A percentile compares a stretch with the other conserved stretches of the same genome.
Conservation (phyloP, 2,888 invertebrate species). For the Drosophila limbata region DNA sequence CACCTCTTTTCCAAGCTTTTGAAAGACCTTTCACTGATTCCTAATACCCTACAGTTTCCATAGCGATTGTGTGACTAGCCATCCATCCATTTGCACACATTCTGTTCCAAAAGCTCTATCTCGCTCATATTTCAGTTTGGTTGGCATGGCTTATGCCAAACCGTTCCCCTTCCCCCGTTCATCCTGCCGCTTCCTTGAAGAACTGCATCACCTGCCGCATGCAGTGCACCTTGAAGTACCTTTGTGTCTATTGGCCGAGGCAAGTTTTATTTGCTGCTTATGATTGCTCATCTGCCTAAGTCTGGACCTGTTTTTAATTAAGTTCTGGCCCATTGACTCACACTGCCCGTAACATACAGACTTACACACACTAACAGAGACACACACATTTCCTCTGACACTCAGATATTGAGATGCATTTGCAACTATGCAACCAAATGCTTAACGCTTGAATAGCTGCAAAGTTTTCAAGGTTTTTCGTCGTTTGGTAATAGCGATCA, state of each 20-base stretch:
- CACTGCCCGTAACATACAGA: neutral
- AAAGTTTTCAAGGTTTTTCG: slow-evolving; percentile 59
- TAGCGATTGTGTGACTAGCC: neutral
- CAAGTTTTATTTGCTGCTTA: slow-evolving; percentile 46
- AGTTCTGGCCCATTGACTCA: slow-evolving; percentile 44
- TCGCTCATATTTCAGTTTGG: slow-evolving; percentile 17
- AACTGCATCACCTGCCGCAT: neutral
- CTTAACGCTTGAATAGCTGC: slow-evolving; percentile 61
- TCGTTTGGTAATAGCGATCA: slow-evolving; percentile 65
- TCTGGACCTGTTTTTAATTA: slow-evolving; percentile 62
- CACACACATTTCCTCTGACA: slow-evolving; percentile 11
- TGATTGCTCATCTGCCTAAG: slow-evolving; percentile 39
- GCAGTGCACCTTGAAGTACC: slow-evolving; percentile 3
- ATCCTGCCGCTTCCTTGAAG: neutral
- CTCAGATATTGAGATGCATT: slow-evolving; percentile 31
- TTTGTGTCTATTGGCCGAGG: slow-evolving; percentile 34
- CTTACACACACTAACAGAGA: neutral
- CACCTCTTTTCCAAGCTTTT: neutral
- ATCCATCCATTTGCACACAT: neutral
- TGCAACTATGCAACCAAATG: slow-evolving; percentile 42
- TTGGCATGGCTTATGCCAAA: slow-evolving; percentile 3
- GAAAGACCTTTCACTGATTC: neutral
- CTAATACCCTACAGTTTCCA: neutral
- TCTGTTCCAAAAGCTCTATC: neutral
- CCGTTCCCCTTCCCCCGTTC: neutral